Percentiles rank a stretch among this genome's conserved stretches.
Conservation (phyloP, 2,888 invertebrate genomes). For the Erannis defoliaria region DNA sequence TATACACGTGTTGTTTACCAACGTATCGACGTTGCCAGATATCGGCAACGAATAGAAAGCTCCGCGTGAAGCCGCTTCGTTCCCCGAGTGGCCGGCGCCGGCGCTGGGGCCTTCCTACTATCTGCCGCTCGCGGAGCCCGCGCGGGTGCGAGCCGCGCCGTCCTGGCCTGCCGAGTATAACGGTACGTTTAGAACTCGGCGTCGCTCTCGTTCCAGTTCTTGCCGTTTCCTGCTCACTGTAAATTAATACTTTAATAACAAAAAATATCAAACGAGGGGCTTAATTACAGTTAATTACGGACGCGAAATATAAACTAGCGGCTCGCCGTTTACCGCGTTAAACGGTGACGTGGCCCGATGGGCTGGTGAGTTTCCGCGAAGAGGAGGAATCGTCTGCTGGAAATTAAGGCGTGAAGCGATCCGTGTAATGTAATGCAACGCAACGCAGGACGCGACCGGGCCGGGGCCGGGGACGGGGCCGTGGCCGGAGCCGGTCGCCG, state of each 20-base stretch:
- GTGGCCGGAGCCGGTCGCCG: too few relatives aligned
- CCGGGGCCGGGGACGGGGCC: too few relatives aligned
- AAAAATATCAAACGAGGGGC: conserved; percentile 23
- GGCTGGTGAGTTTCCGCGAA: not conserved
- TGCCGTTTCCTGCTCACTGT: conserved; percentile 20
- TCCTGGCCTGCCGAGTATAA: not conserved
- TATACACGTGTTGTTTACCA: too few relatives aligned
- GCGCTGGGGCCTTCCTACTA: conserved; percentile 22
- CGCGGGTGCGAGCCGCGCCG: conserved; percentile 18
- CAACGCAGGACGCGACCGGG: too few relatives aligned
- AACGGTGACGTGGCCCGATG: not conserved
- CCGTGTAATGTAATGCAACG: conserved; percentile 12
- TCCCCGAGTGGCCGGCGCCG: conserved; percentile 33
- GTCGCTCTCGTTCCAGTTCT: conserved; percentile 24
- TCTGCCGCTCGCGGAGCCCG: conserved; percentile 21
- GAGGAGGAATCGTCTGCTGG: not conserved
- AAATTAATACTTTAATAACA: conserved; percentile 27
- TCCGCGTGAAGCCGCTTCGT: conserved; percentile 19
- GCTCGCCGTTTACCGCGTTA: conserved; percentile 5
- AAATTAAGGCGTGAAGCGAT: conserved; percentile 13
- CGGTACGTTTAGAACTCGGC: not conserved
- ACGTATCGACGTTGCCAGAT: conserved; percentile 1
- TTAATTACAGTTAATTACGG: conserved; percentile 29
- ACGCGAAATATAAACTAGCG: conserved; percentile 20
- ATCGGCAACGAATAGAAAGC: conserved; percentile 29